These are phyloP conservation scores for Sarcophaga peregrina DNA, from an alignment of 1,140 invertebrate genomes.

Conservation along the genomic window DNA sequence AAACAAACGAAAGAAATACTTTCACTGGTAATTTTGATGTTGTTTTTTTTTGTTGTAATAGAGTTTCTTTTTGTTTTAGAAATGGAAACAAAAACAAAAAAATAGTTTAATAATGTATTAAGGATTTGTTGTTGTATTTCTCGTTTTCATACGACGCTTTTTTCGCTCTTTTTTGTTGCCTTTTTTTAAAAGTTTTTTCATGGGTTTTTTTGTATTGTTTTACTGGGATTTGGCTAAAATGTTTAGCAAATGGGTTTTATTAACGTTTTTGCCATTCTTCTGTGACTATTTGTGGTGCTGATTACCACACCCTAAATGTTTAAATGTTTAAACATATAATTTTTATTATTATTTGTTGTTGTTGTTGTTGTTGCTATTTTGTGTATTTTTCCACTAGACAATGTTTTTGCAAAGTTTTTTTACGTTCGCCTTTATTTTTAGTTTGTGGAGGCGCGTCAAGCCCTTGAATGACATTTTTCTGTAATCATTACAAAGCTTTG, in stretches of 20 bases:
- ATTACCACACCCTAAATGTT: constrained; percentile 20
- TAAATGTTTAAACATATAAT: neutral
- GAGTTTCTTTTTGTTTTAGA: too few relatives aligned
- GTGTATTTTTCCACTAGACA: neutral
- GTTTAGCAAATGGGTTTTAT: neutral
- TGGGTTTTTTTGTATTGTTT: neutral
- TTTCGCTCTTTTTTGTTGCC: too few relatives aligned
- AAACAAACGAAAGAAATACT: neutral
- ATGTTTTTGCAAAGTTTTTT: neutral
- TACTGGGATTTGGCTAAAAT: neutral
- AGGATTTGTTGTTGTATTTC: too few relatives aligned
- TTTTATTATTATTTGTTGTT: neutral
- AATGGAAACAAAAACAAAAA: too few relatives aligned
- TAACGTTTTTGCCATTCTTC: neutral
- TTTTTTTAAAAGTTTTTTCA: neutral
- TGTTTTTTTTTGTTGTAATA: too few relatives aligned
- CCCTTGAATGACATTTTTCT: constrained; percentile 41
- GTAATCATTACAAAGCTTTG: constrained; percentile 30
- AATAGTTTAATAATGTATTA: too few relatives aligned
- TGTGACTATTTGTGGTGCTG: too few relatives aligned
- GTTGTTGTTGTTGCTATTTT: too few relatives aligned
- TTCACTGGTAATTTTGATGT: neutral
- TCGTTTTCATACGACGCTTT: too few relatives aligned
- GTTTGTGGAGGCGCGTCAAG: constrained; percentile 35
- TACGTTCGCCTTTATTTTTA: neutral